Conservation (phyloP, 2,113 vertebrate genomes). For the Phaethornis superciliosus region DNA sequence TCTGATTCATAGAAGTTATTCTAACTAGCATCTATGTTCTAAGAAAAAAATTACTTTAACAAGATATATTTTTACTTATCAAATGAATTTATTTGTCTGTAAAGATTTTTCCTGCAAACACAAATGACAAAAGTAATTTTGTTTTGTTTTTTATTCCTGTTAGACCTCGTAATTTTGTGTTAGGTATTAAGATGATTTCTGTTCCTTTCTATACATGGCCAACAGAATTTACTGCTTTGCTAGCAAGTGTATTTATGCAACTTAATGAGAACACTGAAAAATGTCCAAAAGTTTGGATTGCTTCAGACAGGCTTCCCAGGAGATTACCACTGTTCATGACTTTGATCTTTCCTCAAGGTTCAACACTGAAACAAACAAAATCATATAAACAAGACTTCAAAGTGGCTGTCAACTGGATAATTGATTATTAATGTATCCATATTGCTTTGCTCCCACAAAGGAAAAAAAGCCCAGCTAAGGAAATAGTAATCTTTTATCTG, state of each 20-base stretch:
- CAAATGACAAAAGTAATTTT: neutral
- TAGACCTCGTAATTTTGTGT: neutral
- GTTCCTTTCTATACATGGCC: neutral
- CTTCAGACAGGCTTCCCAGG: neutral
- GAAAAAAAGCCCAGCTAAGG: neutral
- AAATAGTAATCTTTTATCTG: neutral
- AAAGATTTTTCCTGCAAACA: neutral
- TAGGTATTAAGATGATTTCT: neutral
- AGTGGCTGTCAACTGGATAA: neutral
- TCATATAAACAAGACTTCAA: neutral
- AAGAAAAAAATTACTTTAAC: neutral
- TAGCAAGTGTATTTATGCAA: neutral
- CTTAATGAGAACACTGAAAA: neutral
- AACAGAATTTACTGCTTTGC: neutral
- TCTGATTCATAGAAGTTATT: neutral
- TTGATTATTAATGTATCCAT: neutral
- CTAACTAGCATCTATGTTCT: neutral
- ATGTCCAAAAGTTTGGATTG: neutral
- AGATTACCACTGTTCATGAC: neutral
- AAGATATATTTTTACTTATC: neutral
- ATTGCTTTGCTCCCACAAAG: neutral
- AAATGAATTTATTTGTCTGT: neutral
- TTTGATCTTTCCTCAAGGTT: neutral
- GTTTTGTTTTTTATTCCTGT: neutral
- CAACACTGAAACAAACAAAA: neutral